Evolutionary conservation across 2,113 vertebrate genomes (phyloP), one percentile per base, ranked within the genome.

Genomic region (Gambusia holbrooki): DNA sequence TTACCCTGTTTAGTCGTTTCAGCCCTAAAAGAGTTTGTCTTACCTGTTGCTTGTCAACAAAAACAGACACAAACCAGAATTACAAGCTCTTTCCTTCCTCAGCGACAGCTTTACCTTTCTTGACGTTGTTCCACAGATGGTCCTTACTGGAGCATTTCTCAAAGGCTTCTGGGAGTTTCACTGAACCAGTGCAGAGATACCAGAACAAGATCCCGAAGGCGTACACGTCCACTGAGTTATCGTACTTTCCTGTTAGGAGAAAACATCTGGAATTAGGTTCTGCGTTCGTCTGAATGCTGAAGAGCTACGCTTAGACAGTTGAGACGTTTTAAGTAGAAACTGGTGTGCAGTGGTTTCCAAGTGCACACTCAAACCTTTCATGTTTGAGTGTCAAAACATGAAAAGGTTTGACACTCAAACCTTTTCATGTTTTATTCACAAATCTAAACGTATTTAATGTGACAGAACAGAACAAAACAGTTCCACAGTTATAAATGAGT

Each of bases 201-300:
- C 98, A 99, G 93, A 99, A 99, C n/a, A 99, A 95, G 88, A 99
- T 99, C 73, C 98, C 98, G 40, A 99, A 99, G 0, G 98, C 98
- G 0, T 99, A 99, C 71, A 99, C 98, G 19, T 99, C 98, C 54
- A 99, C 98, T 0, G 98, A 99, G 83, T 99, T 98, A 87, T 99
- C 98, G 0, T 99, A 99, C 81, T 99, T 99, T 69, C 98, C 98
- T 99, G 88, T 5, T 25, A 42, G 28, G 35, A 76, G 29, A 74
- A n/a, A 15, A 80, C 29, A 17, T 40, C 30, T 22, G 40, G 4
- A 15, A 14, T 42, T 15, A 13, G 40, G 40, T 15, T 5, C 1
- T 4, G 4, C 40, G 15, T 42, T 42, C 1, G 40, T 42, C 40
- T 42, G 35, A 11, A 37, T 1, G 35, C 11, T 11, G 35, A 37